phyloP scores from a whole-genome alignment of 2,797 vertebrate species.

The Sebastes minor region DNA sequence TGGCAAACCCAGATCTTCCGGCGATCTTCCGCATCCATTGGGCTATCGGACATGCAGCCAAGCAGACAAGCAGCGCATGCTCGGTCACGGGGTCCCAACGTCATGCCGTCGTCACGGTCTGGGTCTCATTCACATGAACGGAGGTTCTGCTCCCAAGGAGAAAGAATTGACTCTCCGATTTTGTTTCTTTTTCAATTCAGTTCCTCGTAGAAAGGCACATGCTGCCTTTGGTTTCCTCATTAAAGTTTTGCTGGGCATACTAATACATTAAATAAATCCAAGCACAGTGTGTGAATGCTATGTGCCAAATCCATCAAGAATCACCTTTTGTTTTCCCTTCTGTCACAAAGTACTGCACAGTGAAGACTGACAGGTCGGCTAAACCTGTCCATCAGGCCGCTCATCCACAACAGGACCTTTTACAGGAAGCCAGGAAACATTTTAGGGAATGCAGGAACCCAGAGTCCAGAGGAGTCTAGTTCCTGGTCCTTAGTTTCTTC shows the following conservation, averaged over 20 bases:
- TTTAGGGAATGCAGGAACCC: not conserved
- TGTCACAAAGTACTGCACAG: not conserved
- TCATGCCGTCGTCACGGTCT: no score
- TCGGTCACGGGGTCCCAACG: no score
- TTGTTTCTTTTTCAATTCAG: not conserved
- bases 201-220: not conserved
- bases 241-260: not conserved
- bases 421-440: not conserved
- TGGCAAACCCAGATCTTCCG: no score
- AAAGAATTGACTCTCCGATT: no score
- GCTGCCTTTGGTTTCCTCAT: not conserved
- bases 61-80: no score
- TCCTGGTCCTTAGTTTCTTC: not conserved
- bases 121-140: no score
- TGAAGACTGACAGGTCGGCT: not conserved
- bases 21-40: no score
- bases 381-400: slow-evolving; percentile 21
- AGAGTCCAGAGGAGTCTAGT: not conserved
- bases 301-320: not conserved
- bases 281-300: not conserved
- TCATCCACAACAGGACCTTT: not conserved
- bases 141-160: no score
- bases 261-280: not conserved
- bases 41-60: no score
- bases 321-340: slow-evolving; percentile 4